Evolutionary conservation across 2,797 vertebrate genomes (phyloP), one percentile per base, ranked within the genome.

Genomic region (Tragelaphus eurycerus): DNA sequence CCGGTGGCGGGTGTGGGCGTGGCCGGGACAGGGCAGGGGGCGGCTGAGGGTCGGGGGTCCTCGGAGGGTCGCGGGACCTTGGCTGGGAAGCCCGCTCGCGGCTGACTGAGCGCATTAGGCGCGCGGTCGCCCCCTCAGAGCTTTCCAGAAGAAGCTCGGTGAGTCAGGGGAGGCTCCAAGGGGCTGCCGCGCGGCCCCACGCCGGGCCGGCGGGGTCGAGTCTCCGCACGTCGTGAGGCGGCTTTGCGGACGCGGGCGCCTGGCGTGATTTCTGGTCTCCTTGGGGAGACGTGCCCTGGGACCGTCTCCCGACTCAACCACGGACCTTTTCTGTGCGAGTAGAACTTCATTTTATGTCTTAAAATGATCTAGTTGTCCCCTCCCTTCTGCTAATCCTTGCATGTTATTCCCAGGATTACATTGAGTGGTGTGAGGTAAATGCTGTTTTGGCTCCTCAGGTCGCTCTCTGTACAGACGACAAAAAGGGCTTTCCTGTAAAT

Each of bases 401-500:
- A 4, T 82, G 14, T 89, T 82, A 7, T 34, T 89, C 9, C 62
- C 17, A 25, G 71, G 46, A 67, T 93, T 57, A 31, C 59, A 62
- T 89, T 86, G 59, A 94, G 55, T 94, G 88, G n/a, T 85, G 43
- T 86, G 62, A 71, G 27, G 89, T 93, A 94, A 89, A 81, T 84
- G 43, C 50, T 25, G n/a, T 67, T 95, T 16, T 62, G 64, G 16
- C 50, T 76, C 74, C 83, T 93, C 34, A 6, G 38, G 67, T 95
- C 43, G 59, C 50, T 79, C 1, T 76, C 62, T 96, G 16, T 82
- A 50, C 62, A n/a, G 85, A 86, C 52, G 19, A 34, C 14, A 46
- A 16, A 86, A 34, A 67, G 29, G n/a, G 52, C 29, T 93, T 97
- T 96, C 38, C 86, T 89, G 79, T 96, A 96, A 89, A 86, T 87